A percentile compares a stretch with the other conserved stretches of the same genome.
Conservation (phyloP, 2,797 vertebrate genomes). For the Danionella dracula region DNA sequence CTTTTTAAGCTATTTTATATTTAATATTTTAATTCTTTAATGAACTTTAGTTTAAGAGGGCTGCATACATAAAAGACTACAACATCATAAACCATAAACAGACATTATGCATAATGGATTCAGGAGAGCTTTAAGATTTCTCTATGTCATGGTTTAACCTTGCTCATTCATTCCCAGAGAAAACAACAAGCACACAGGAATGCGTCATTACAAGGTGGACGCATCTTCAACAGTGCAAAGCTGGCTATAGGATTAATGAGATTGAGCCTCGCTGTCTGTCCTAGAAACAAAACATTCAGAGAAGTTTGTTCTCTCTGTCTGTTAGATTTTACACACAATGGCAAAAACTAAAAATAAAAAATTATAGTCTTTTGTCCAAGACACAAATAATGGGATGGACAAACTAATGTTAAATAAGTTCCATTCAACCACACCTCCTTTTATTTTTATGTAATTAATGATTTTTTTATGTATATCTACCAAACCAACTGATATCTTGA, state of each 20-base stretch:
- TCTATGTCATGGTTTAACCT: not conserved
- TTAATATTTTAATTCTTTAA: too few relatives aligned
- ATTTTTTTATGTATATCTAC: too few relatives aligned
- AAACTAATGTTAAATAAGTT: conserved; percentile 5
- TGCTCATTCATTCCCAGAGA: not conserved
- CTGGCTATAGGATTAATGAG: conserved; percentile 32
- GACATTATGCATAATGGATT: not conserved
- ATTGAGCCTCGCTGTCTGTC: conserved; percentile 20
- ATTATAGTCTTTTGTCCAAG: not conserved
- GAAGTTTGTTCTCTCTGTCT: conserved; percentile 19
- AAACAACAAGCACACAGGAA: conserved; percentile 4
- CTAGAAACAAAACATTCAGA: conserved; percentile 18
- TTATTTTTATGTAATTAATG: too few relatives aligned
- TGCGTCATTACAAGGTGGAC: not conserved
- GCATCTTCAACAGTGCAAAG: conserved; percentile 4
- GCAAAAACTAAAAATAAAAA: too few relatives aligned
- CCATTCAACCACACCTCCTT: too few relatives aligned
- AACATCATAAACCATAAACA: too few relatives aligned
- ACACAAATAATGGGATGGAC: conserved; percentile 21
- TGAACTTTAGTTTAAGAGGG: too few relatives aligned
- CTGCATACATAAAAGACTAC: too few relatives aligned
- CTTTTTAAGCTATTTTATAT: too few relatives aligned
- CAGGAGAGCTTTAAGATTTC: not conserved
- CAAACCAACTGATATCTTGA: too few relatives aligned
- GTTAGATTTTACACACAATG: conserved; percentile 37